Base-by-base conservation (phyloP, 1,140 invertebrate species). In the Trichoplusia ni region DNA sequence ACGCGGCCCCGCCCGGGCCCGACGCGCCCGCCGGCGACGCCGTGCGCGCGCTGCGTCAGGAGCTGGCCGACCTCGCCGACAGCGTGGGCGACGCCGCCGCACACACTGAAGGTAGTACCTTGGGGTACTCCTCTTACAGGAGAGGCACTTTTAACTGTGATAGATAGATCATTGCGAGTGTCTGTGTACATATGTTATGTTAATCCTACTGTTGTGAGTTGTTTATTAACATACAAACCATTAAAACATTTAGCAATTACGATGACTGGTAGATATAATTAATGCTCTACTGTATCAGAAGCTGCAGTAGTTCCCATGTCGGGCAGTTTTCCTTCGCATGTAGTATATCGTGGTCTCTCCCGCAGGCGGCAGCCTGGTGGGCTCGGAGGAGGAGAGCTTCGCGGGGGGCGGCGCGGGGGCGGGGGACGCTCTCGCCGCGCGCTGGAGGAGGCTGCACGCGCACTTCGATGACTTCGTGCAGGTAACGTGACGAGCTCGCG, bases 401-500 rank as follows among this genome's bases (percentile, higher is more conserved):
- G 72, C 73, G 23, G 71, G 64, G 8, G 64, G 59, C 4, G 62
- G 64, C 35, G 69, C 66, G n/a, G 65, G 54, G 4, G 64, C 75
- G 13, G 80, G 80, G 1, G 84, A 84, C 53, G 87, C 93, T 1
- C 81, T 96, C 13, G 93, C 95, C 1, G 89, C 93, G 7, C 90
- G 96, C 27, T 93, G 95, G 73, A 93, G 95, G 64, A 91, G 96
- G 60, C 94, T 98, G 91, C 93, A 96, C 69, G 93, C 94, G 6
- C 97, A 98, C 90, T 98, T 98, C 89, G 95, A 97, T 64, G 97
- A 98, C 82, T 95, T 98, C 78, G 95, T 96, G 35, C 93, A 84
- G 81, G 84, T 84, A 63, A 40, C 23, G n/a, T n/a, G n/a, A n/a
- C n/a, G n/a, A n/a, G n/a, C n/a, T n/a, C n/a, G n/a, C n/a, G n/a